Percentiles rank a stretch among this genome's conserved stretches.
Evolutionary conservation across 2,797 vertebrate genomes (phyloP).

Genomic region (Leptoclinus maculatus): DNA sequence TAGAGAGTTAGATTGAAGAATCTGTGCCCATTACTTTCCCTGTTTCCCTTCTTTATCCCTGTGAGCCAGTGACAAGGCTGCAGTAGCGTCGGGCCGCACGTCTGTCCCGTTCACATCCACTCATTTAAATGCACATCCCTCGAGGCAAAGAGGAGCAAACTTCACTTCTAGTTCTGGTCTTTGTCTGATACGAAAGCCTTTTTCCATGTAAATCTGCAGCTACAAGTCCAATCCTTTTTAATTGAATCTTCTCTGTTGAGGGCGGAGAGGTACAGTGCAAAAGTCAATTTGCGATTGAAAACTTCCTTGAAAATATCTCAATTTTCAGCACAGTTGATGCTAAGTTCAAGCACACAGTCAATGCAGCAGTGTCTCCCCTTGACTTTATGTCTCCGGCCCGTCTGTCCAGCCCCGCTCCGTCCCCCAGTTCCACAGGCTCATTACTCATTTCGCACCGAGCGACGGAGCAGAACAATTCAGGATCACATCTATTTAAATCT

Average conservation of each 20-base stretch:
- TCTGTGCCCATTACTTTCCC: conserved; percentile 77
- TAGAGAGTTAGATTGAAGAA: conserved; percentile 79
- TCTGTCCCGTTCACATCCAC: conserved; percentile 21
- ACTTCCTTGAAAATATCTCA: conserved; percentile 30
- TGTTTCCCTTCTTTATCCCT: conserved; percentile 67
- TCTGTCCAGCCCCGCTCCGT: conserved; percentile 38
- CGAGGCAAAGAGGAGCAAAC: not conserved
- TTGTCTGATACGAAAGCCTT: conserved; percentile 6
- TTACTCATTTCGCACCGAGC: conserved; percentile 70
- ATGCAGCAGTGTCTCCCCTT: conserved; percentile 39
- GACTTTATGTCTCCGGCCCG: conserved; percentile 48
- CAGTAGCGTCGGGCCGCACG: conserved; percentile 9
- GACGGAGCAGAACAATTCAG: conserved; percentile 70
- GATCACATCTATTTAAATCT: conserved; percentile 78
- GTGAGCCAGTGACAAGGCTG: conserved; percentile 49
- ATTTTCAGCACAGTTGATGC: conserved; percentile 43
- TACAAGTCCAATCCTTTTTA: not conserved
- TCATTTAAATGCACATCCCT: conserved; percentile 18
- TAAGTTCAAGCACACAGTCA: conserved; percentile 46
- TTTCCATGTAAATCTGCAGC: not conserved
- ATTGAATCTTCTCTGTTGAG: conserved; percentile 6
- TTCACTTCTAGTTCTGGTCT: not conserved
- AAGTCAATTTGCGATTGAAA: conserved; percentile 41
- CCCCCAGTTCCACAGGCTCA: conserved; percentile 53
- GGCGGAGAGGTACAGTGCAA: not conserved